Evolutionary conservation across 2,113 vertebrate genomes (phyloP), one percentile per base, ranked within the genome.

Genomic region (Macquaria australasica): DNA sequence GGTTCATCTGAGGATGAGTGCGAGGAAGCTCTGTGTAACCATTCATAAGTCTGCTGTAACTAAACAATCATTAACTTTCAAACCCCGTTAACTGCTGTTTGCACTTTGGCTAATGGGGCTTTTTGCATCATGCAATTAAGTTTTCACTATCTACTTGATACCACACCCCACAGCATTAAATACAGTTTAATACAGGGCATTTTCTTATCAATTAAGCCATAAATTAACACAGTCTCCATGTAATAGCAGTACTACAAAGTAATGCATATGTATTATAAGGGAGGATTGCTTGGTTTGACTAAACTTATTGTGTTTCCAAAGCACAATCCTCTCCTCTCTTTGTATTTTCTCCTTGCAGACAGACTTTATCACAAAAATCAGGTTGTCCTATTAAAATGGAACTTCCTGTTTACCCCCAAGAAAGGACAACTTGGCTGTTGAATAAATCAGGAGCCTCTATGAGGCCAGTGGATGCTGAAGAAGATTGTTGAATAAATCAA

Each of bases 1-100:
- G 89, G 95, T 94, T 95, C 91, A 95, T 87, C 62, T 93, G 89
- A 95, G 94, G 93, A 92, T 92, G 82, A 89, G 77, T 3, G 58
- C 71, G 75, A 73, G 68, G 73, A 80, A 77, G 55, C 76, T 41
- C 59, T 39, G 25, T 28, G 69, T 64, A 75, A 55, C 79, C 71
- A 23, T 31, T 73, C 86, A 87, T 81, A 53, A 79, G 37, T 37
- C 23, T 6, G 73, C 77, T 48, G n/a, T 7, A 53, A 83, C 86
- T 72, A 94, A 92, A 92, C 92, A 90, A 0, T 86, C 79, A 92
- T 93, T 90, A 89, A 68, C 82, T 73, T 84, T 85, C 58, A 83
- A 73, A 41, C 55, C 23, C 28, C 37, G 60, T 77, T 87, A 92
- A 92, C 59, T 88, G 88, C 60, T 91, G 86, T 92, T 91, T 93